Percentiles rank a stretch among this genome's conserved stretches.
Conservation (phyloP, 2,888 invertebrate genomes). For the Timema cristinae region DNA sequence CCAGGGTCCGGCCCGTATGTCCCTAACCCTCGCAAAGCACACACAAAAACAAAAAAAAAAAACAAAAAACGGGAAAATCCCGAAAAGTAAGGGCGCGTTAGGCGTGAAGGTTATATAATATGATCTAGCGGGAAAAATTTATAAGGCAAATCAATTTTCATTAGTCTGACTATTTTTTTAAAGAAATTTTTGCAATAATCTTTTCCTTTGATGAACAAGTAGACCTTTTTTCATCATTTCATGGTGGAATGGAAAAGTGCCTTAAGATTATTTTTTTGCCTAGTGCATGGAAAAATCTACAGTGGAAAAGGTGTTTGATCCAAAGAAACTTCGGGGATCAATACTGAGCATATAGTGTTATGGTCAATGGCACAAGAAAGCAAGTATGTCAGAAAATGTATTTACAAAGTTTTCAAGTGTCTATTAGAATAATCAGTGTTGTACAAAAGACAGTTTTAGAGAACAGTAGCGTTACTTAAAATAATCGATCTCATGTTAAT, state of each 20-base stretch:
- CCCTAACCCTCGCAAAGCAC: no score
- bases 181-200: no score
- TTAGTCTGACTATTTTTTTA: no score
- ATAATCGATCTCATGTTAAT: background rate
- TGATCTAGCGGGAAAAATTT: no score
- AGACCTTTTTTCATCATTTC: background rate
- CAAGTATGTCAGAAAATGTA: constrained; percentile 4
- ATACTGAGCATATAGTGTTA: constrained; percentile 1
- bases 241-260: background rate
- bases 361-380: background rate
- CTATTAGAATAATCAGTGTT: background rate
- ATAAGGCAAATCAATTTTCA: no score
- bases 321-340: constrained; percentile 1
- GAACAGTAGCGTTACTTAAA: constrained; percentile 1
- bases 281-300: background rate
- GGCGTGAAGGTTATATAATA: no score
- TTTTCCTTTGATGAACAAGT: constrained; percentile 1
- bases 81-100: no score
- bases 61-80: no score
- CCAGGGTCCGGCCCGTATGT: no score
- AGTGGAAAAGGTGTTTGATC: constrained; percentile 4
- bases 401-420: constrained; percentile 3
- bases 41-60: no score
- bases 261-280: constrained; percentile 1
- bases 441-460: background rate